Percentiles rank a stretch among this genome's conserved stretches.
phyloP scores from a whole-genome alignment of 2,797 vertebrate genomes.

The Urosaurus nigricauda region DNA sequence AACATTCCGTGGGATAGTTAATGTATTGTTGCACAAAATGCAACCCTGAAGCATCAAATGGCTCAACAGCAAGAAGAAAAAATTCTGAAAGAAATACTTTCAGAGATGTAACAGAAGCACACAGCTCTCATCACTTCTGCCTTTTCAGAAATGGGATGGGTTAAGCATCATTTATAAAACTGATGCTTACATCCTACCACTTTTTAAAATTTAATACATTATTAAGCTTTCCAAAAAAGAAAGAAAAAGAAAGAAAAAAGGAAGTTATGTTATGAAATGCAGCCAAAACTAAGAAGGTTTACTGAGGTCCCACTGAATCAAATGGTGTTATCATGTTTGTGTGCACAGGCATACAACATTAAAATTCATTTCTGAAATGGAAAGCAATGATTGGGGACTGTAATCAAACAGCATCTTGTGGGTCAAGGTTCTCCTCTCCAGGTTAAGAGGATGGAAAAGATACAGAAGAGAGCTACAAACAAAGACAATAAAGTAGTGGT shows the following conservation, averaged over 20 bases:
- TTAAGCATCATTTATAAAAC: not conserved
- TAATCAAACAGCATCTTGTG: not conserved
- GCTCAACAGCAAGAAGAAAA: conserved; percentile 34
- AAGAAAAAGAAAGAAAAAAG: no score
- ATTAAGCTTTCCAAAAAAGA: not conserved
- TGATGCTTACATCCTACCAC: no score
- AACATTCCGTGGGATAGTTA: conserved; percentile 44
- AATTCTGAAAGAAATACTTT: conserved; percentile 34
- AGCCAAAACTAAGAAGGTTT: not conserved
- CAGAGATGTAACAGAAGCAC: not conserved
- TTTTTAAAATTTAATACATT: conserved; percentile 1
- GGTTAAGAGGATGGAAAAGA: not conserved
- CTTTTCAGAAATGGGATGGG: conserved; percentile 4
- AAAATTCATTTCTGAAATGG: not conserved
- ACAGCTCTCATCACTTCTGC: not conserved
- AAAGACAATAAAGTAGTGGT: not conserved
- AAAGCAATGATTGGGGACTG: not conserved
- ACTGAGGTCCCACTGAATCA: no score
- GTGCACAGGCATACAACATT: not conserved
- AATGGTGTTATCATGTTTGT: not conserved
- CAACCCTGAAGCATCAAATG: conserved; percentile 30
- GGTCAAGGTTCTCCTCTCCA: not conserved
- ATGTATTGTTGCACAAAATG: conserved; percentile 42
- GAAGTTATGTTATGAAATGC: conserved; percentile 3
- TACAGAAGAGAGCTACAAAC: not conserved